A percentile compares a stretch with the other conserved stretches of the same genome.
These are phyloP conservation scores for Macrochelys suwanniensis DNA, from an alignment of 2,797 vertebrate species.

Conservation along the genomic window DNA sequence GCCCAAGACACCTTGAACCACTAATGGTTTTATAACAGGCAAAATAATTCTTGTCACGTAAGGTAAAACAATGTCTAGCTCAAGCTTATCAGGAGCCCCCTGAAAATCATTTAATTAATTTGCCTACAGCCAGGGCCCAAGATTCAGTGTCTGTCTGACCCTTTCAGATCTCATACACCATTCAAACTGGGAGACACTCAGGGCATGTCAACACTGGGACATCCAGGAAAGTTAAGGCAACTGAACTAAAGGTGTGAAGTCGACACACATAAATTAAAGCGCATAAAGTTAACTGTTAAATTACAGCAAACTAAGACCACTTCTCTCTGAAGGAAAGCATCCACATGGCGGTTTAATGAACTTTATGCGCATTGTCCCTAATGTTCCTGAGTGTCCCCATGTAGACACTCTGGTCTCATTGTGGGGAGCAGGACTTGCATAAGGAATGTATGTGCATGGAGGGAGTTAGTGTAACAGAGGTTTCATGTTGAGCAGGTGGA, in stretches of 20 bases:
- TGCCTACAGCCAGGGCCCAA: background rate
- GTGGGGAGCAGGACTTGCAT: background rate
- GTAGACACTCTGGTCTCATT: fast-evolving
- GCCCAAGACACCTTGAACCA: background rate
- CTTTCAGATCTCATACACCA: background rate
- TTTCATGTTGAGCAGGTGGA: background rate
- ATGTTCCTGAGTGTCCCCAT: background rate
- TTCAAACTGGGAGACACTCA: background rate
- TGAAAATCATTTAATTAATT: background rate
- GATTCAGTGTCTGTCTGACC: background rate
- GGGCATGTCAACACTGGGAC: background rate
- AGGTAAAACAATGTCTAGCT: constrained; percentile 24
- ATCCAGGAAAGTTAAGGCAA: background rate
- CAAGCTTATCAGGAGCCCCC: background rate
- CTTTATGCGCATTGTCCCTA: background rate
- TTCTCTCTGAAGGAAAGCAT: background rate
- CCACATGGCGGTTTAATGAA: background rate
- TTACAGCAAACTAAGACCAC: background rate
- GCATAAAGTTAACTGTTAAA: background rate
- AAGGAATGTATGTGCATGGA: background rate
- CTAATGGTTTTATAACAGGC: background rate
- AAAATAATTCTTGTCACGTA: background rate
- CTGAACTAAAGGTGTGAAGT: background rate
- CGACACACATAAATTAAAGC: background rate
- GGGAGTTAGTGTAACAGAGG: background rate